Evolutionary conservation across 2,113 vertebrate species (phyloP).

Genomic region (Eurypyga helias): DNA sequence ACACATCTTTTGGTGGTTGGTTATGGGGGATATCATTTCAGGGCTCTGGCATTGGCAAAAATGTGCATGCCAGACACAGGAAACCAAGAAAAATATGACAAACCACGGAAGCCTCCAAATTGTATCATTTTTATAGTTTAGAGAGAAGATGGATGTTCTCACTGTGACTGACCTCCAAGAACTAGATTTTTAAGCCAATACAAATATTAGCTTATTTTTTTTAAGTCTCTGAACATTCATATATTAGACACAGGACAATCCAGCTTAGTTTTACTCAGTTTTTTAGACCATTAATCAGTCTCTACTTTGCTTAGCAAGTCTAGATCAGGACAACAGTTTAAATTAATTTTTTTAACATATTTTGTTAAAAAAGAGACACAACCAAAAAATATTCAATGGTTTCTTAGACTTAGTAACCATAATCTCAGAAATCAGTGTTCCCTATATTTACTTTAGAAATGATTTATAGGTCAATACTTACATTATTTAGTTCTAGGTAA

Average conservation of each 20-base stretch:
- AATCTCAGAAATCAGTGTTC: neutral
- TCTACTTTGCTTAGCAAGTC: neutral
- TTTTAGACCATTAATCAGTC: neutral
- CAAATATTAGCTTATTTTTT: slow-evolving; percentile 37
- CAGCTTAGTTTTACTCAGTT: neutral
- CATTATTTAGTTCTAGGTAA: neutral
- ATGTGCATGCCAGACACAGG: slow-evolving; percentile 42
- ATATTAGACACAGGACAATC: neutral
- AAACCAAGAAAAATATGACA: slow-evolving; percentile 51
- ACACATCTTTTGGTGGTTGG: neutral
- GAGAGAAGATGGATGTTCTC: slow-evolving; percentile 24
- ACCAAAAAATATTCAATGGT: neutral
- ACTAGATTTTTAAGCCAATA: slow-evolving; percentile 8
- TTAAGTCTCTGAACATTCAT: neutral
- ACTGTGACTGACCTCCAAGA: slow-evolving; percentile 17
- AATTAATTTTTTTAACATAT: neutral
- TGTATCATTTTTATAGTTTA: slow-evolving; percentile 8
- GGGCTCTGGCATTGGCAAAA: neutral
- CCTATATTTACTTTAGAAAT: neutral
- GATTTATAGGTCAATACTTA: neutral
- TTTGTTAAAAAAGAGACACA: neutral
- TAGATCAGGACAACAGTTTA: neutral
- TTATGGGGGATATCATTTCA: neutral
- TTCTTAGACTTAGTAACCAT: neutral
- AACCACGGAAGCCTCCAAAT: slow-evolving; percentile 19